phyloP scores from a whole-genome alignment of 1,140 invertebrate species.

The Drosophila micromelanica region DNA sequence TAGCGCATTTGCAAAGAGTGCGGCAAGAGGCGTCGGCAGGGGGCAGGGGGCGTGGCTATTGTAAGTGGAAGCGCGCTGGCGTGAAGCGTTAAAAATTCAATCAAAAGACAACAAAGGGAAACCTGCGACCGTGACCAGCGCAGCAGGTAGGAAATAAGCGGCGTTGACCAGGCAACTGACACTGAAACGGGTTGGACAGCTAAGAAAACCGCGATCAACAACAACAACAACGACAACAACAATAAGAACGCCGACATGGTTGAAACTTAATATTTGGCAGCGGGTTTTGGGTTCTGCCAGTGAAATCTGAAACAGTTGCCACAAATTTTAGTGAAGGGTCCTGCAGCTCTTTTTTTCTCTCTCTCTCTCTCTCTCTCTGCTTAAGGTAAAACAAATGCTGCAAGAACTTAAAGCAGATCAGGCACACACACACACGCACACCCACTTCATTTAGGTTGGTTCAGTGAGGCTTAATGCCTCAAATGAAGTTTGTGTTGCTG shows the following conservation, averaged over 20 bases:
- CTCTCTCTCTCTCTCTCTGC: background rate
- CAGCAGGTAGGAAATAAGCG: constrained; percentile 37
- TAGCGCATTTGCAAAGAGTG: background rate
- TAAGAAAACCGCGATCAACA: constrained; percentile 54
- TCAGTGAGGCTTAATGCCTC: constrained; percentile 41
- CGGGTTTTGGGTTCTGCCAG: constrained; percentile 32
- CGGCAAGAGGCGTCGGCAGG: no score
- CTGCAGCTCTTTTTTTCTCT: constrained; percentile 1
- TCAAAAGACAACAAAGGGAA: constrained; percentile 65
- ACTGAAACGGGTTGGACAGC: constrained; percentile 52
- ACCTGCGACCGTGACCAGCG: constrained; percentile 64
- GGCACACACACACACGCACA: constrained; percentile 17
- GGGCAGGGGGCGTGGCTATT: constrained; percentile 7
- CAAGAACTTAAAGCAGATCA: constrained; percentile 8
- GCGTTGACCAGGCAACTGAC: constrained; percentile 29
- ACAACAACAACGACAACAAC: constrained; percentile 42
- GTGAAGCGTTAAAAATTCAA: constrained; percentile 80
- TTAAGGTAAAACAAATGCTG: background rate
- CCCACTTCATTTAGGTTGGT: no score
- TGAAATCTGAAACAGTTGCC: constrained; percentile 61
- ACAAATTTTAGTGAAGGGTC: constrained; percentile 61
- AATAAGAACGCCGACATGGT: constrained; percentile 15
- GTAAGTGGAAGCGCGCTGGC: constrained; percentile 42
- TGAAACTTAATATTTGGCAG: constrained; percentile 71
- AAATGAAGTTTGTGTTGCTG: constrained; percentile 36